These are phyloP conservation scores for Pogonomyrmex barbatus DNA, from an alignment of 1,140 invertebrate species.

Conservation along the genomic window DNA sequence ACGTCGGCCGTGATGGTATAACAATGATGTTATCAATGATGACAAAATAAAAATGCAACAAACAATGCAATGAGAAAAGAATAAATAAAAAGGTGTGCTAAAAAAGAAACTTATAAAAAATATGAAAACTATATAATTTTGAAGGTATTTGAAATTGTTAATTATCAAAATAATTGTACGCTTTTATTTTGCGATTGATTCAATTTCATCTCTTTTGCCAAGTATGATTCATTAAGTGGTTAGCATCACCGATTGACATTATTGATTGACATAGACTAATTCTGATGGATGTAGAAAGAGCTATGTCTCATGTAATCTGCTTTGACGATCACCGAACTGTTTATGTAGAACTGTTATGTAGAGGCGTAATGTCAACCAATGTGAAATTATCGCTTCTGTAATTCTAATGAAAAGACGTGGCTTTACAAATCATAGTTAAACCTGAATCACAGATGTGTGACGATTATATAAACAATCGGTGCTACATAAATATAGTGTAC, in stretches of 20 bases:
- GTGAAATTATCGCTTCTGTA: neutral
- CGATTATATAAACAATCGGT: neutral
- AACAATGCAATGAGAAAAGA: neutral
- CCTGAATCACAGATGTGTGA: neutral
- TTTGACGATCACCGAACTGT: neutral
- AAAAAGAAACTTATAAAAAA: neutral
- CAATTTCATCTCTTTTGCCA: neutral
- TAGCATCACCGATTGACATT: neutral
- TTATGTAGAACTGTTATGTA: neutral
- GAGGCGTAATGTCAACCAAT: neutral
- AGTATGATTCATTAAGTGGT: neutral
- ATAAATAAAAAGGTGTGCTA: neutral
- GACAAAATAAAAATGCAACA: neutral
- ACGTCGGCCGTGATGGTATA: neutral
- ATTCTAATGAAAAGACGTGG: neutral
- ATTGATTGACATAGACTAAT: neutral
- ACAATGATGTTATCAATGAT: neutral
- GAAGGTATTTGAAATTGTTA: neutral
- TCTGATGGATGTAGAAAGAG: neutral
- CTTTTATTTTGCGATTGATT: neutral
- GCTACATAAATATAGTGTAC: neutral
- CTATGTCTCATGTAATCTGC: neutral
- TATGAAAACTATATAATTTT: slow-evolving; percentile 9
- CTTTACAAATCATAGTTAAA: neutral
- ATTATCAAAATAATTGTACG: neutral